phyloP scores from a whole-genome alignment of 2,888 invertebrate genomes.

The Phymatocera aterrima region DNA sequence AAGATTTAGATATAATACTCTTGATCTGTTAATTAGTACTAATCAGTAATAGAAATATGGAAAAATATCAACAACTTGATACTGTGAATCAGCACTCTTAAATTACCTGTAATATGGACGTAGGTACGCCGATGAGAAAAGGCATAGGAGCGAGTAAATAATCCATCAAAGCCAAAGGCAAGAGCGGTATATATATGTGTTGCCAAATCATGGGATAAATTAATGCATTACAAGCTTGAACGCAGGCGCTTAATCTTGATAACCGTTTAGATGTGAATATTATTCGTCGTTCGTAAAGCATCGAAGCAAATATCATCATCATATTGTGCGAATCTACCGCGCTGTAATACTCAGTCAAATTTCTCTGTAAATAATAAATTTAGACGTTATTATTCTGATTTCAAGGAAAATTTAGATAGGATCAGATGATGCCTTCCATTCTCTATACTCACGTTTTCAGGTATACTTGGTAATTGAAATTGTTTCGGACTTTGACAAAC shows the following conservation, averaged over 20 bases:
- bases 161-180: slow-evolving; percentile 92
- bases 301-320: slow-evolving; percentile 96
- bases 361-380: slow-evolving; percentile 81
- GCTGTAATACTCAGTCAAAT: slow-evolving; percentile 97
- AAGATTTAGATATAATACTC: no score
- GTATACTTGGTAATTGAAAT: slow-evolving; percentile 93
- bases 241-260: slow-evolving; percentile 92
- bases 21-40: background rate
- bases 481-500: slow-evolving; percentile 87
- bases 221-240: slow-evolving; percentile 95
- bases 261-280: slow-evolving; percentile 94
- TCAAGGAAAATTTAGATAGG: background rate
- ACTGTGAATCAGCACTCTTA: background rate
- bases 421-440: background rate
- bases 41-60: background rate
- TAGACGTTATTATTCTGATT: background rate
- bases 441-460: slow-evolving; percentile 89
- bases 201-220: slow-evolving; percentile 99
- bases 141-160: slow-evolving; percentile 98
- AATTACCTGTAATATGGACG: slow-evolving; percentile 86
- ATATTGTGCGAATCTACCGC: slow-evolving; percentile 96
- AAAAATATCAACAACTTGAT: background rate
- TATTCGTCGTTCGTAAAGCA: slow-evolving; percentile 95
- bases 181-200: slow-evolving; percentile 97
- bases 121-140: slow-evolving; percentile 96